A percentile compares a stretch with the other conserved stretches of the same genome.
phyloP scores from a whole-genome alignment of 1,140 invertebrate species.

The Drosophila burlai region DNA sequence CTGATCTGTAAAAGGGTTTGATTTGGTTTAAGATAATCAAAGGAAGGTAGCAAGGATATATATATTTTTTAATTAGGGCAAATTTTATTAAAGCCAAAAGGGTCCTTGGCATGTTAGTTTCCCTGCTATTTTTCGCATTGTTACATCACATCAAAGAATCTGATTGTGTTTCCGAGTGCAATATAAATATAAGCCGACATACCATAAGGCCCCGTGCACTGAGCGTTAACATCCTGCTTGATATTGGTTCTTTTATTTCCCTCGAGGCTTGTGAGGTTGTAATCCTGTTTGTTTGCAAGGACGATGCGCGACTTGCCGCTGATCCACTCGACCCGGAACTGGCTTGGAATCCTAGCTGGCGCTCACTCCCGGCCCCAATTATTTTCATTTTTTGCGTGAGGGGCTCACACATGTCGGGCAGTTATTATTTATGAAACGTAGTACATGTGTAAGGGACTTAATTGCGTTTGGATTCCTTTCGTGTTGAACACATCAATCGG shows the following conservation, averaged over 20 bases:
- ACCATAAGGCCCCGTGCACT: conserved; percentile 66
- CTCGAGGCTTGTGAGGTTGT: conserved; percentile 12
- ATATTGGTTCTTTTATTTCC: conserved; percentile 26
- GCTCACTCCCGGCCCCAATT: conserved; percentile 24
- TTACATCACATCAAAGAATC: neutral
- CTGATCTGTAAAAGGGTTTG: neutral
- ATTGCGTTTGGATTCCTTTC: conserved; percentile 23
- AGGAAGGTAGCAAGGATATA: neutral
- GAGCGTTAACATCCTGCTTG: conserved; percentile 60
- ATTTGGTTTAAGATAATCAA: neutral
- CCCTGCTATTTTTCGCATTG: neutral
- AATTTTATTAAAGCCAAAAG: neutral
- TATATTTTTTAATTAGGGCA: neutral
- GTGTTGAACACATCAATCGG: conserved; percentile 32
- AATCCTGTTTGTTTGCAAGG: conserved; percentile 61
- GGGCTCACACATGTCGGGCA: conserved; percentile 8
- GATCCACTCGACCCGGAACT: conserved; percentile 52
- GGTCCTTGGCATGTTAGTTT: neutral
- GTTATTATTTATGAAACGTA: conserved; percentile 50
- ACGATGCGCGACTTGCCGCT: conserved; percentile 39
- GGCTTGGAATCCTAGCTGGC: conserved; percentile 9
- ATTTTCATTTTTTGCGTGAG: conserved; percentile 18
- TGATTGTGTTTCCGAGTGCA: neutral
- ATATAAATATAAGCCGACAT: conserved; percentile 36
- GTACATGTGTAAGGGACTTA: conserved; percentile 30